Evolutionary conservation across 1,140 invertebrate genomes (phyloP), one percentile per base, ranked within the genome.

Genomic region (Trichogramma pretiosum): DNA sequence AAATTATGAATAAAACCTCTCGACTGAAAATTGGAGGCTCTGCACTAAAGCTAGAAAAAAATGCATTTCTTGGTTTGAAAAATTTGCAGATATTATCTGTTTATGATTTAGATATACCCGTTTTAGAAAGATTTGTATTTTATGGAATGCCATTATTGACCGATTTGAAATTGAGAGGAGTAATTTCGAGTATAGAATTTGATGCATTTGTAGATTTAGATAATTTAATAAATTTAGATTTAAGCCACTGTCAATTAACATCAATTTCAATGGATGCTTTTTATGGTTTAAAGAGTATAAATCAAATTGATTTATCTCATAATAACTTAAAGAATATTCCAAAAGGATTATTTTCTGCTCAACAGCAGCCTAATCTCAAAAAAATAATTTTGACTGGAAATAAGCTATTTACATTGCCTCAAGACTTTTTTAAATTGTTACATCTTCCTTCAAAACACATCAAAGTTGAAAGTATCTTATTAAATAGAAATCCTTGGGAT

Each of bases 231-330:
- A 74, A 74, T 50, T 60, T 85, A 5, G 72, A 77, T 47, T 44
- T 85, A 14, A 77, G 73, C 51, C 55, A 77, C n/a, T 83, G 82
- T 57, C 66, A 74, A n/a, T 71, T 85, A 32, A 52, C 59, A 33
- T 74, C 76, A 44, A 65, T 85, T 19, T 83, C 81, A 3, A 80
- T 83, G 77, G 82, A 84, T 56, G 73, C 80, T 1, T 80, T 85
- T 50, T 76, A 80, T 52, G 81, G 79, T 5, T 58, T 83, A 2
- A 70, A 73, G 55, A 66, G 74, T n/a, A 58, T 85, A 11, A 56
- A 68, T 54, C 52, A 71, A 22, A 70, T 85, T 14, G 80, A 84
- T 60, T 64, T 85, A 43, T 81, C 81, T 0, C 56, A 75, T 48
- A 85, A 85, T 56, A 57, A 75, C 23, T 47, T 85, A 11, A 64